Conservation (phyloP, 2,113 vertebrate genomes). For the Takifugu flavidus region DNA sequence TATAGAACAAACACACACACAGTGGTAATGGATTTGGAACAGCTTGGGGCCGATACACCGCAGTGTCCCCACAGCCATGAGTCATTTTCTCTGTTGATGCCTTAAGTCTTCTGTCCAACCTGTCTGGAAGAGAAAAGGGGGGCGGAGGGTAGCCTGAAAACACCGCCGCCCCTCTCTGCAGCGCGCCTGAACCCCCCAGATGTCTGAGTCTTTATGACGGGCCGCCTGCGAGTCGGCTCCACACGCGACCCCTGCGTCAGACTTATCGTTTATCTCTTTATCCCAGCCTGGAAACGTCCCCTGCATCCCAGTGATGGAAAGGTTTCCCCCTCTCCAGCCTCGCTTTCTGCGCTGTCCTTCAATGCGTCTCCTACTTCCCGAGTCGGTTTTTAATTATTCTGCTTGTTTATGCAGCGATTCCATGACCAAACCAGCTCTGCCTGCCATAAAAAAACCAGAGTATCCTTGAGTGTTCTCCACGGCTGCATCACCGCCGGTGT, state of each 20-base stretch:
- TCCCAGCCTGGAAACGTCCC: too few relatives aligned
- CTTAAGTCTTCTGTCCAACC: constrained; percentile 41
- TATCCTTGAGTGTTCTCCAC: neutral
- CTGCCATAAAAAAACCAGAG: too few relatives aligned
- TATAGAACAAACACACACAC: constrained; percentile 7
- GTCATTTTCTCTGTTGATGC: constrained; percentile 45
- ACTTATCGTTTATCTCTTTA: neutral
- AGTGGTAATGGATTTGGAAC: constrained; percentile 27
- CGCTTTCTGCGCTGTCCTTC: too few relatives aligned
- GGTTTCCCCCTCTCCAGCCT: neutral
- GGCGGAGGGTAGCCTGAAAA: neutral
- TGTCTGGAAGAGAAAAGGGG: constrained; percentile 30
- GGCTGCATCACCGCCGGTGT: neutral
- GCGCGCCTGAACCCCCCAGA: neutral
- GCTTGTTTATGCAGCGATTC: too few relatives aligned
- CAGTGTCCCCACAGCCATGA: constrained; percentile 38
- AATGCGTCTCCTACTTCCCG: too few relatives aligned
- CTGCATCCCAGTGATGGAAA: constrained; percentile 1
- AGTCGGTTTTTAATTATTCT: too few relatives aligned
- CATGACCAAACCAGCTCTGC: too few relatives aligned
- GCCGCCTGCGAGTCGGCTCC: neutral
- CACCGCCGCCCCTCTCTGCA: neutral
- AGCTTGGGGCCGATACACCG: constrained; percentile 28
- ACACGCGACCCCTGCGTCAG: neutral
- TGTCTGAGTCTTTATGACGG: neutral